Base-by-base conservation (phyloP, 2,113 vertebrate genomes). In the Saccopteryx leptura region DNA sequence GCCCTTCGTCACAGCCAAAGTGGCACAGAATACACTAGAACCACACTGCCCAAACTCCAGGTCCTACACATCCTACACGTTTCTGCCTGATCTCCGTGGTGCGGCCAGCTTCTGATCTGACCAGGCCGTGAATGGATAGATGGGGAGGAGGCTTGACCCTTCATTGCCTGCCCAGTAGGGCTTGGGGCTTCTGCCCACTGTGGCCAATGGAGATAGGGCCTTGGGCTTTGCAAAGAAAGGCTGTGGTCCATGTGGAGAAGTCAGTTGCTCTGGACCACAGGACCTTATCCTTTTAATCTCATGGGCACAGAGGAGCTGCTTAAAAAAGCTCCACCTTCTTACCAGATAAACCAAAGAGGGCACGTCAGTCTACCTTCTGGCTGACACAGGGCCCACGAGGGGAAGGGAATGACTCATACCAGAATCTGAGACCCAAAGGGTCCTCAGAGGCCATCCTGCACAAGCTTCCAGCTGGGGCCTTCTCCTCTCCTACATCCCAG, bases 201-300 rank as follows among this genome's bases (percentile, higher is more conserved):
- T 1, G 18, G 60, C 4, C 0, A 0, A 18, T 0, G 11, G 68
- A 75, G 19, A 58, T 4, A 3, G 13, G 6, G 0, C 26, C 54
- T 76, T 46, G 4, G 83, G 26, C 9, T 72, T n/a, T 18, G 8
- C 26, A 9, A 54, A 17, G 80, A 11, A 26, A 54, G 2, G 31
- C 50, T 66, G n/a, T 5, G 2, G 58, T 54, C 52, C 48, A 0
- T 1, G 8, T 2, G n/a, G 48, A 23, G 39, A 60, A 14, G 28
- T 15, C 18, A 46, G 9, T 4, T 2, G 28, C 23, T 88, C 66
- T 8, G 15, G 24, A 66, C 33, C 19, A 33, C 24, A 5, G 60
- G 19, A 17, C 24, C 31, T n/a, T 31, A 21, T 74, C 39, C 52
- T 79, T 78, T 56, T 0, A 7, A 14, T 24, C 9, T 60, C 54